These are phyloP conservation scores for Agrotis exclamationis DNA, from an alignment of 2,888 invertebrate species.

Conservation along the genomic window DNA sequence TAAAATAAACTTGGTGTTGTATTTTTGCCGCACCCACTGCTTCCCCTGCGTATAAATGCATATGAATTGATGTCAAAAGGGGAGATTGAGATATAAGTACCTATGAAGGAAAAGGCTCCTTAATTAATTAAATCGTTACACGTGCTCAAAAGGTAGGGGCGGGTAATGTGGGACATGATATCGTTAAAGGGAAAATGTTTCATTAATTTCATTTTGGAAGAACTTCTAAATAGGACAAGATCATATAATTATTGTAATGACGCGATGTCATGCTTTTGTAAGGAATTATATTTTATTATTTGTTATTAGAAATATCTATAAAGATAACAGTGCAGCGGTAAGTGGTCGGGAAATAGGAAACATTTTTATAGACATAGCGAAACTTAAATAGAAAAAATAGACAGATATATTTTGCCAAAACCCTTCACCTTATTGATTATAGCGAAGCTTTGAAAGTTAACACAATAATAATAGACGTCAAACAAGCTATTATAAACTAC, in stretches of 20 bases:
- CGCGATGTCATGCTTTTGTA: not conserved
- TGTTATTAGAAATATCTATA: not conserved
- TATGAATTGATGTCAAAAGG: slow-evolving; percentile 41
- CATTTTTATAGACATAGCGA: too few species aligned
- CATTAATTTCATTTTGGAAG: not conserved
- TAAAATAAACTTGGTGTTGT: slow-evolving; percentile 31
- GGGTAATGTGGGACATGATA: slow-evolving; percentile 16
- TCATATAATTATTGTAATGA: slow-evolving; percentile 1
- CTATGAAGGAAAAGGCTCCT: slow-evolving; percentile 43
- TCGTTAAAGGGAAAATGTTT: not conserved
- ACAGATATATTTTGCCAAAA: too few species aligned
- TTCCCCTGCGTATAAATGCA: slow-evolving; percentile 48
- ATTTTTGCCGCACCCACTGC: slow-evolving; percentile 43
- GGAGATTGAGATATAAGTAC: slow-evolving; percentile 35
- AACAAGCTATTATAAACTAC: slow-evolving; percentile 3
- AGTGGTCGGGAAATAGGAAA: too few species aligned
- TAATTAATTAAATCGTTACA: slow-evolving; percentile 62
- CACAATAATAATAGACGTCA: slow-evolving; percentile 2
- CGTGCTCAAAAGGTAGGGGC: slow-evolving; percentile 34
- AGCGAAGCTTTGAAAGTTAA: not conserved
- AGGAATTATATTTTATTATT: not conserved
- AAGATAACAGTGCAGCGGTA: too few species aligned
- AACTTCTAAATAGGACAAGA: not conserved
- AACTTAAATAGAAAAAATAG: too few species aligned
- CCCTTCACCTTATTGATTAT: not conserved